A percentile compares a stretch with the other conserved stretches of the same genome.
Conservation (phyloP, 2,113 vertebrate species). For the Taxidea taxus region DNA sequence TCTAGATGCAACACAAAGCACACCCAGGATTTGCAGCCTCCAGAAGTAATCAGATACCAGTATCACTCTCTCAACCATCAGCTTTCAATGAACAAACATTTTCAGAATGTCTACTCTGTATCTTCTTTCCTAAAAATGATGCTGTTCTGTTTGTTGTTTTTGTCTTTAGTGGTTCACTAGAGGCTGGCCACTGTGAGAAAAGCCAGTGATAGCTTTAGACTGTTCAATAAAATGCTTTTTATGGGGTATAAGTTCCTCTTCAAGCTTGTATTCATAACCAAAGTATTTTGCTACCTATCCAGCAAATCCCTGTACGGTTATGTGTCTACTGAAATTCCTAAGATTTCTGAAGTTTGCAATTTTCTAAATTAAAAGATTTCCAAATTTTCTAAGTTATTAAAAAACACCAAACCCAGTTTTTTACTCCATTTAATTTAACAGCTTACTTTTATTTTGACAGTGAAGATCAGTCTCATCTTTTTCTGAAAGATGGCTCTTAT, state of each 20-base stretch:
- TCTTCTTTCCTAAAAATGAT: background rate
- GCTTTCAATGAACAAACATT: background rate
- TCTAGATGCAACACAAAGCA: background rate
- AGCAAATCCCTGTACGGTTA: background rate
- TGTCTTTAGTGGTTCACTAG: background rate
- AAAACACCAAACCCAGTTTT: conserved; percentile 42
- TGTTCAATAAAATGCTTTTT: conserved; percentile 13
- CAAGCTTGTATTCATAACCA: background rate
- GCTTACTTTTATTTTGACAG: conserved; percentile 29
- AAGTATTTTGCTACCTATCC: background rate
- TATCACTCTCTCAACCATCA: background rate
- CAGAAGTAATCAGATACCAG: background rate
- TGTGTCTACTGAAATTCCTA: background rate
- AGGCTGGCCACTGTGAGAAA: background rate
- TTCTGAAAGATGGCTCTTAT: conserved; percentile 37
- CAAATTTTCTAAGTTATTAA: conserved; percentile 7
- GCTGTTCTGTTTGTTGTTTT: background rate
- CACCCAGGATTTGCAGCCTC: background rate
- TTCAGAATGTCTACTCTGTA: background rate
- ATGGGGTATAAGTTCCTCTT: background rate
- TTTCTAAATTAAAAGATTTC: conserved; percentile 21
- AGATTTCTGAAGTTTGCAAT: background rate
- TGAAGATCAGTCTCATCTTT: conserved; percentile 12
- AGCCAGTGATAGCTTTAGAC: background rate
- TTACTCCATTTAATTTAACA: conserved; percentile 23